These are phyloP conservation scores for Volucella zonaria DNA, from an alignment of 2,888 invertebrate species.

Conservation along the genomic window DNA sequence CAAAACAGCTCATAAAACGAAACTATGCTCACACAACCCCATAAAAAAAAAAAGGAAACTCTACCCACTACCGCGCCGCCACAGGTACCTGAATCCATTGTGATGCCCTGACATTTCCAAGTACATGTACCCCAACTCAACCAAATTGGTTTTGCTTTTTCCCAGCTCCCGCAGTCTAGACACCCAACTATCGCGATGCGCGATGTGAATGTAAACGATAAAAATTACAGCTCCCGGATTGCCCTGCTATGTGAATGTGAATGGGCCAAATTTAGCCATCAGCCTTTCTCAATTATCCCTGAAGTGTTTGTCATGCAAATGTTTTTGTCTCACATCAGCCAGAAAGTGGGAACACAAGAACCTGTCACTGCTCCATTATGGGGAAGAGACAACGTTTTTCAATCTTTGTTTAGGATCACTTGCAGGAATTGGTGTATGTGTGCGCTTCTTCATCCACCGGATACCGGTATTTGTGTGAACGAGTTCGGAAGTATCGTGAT, in stretches of 20 bases:
- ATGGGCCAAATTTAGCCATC: constrained; percentile 33
- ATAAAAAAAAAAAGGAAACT: too few species aligned
- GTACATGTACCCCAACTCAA: too few species aligned
- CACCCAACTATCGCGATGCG: not conserved
- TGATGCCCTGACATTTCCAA: too few species aligned
- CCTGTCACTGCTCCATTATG: not conserved
- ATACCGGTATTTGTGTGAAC: constrained; percentile 6
- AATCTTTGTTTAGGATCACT: constrained; percentile 4
- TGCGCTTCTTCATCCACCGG: not conserved
- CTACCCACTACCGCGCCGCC: too few species aligned
- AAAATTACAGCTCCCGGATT: not conserved
- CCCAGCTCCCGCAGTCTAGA: not conserved
- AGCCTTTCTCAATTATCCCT: constrained; percentile 40
- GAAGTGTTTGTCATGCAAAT: constrained; percentile 51
- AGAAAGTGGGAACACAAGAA: not conserved
- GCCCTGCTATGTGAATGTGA: too few species aligned
- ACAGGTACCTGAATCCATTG: too few species aligned
- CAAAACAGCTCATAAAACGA: too few species aligned
- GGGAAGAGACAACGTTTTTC: not conserved
- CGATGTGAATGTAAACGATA: not conserved
- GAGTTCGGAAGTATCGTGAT: not conserved
- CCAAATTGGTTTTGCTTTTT: too few species aligned
- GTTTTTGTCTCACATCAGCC: not conserved
- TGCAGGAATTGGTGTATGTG: constrained; percentile 5
- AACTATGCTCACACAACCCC: too few species aligned